phyloP scores from a whole-genome alignment of 2,113 vertebrate genomes.

The Scolopax mira region DNA sequence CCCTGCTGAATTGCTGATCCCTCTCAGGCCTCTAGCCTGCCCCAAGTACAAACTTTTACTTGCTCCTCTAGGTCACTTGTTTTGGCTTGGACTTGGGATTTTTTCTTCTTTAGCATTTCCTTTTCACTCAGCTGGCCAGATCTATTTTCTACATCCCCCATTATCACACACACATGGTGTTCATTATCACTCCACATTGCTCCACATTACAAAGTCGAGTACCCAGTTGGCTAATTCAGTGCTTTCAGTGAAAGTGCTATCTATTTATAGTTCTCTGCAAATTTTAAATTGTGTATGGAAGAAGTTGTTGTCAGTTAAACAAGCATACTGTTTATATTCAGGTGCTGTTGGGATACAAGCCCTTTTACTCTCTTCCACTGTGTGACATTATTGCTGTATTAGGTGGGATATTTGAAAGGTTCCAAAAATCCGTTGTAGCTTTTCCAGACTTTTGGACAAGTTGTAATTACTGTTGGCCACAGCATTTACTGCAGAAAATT shows the following conservation, averaged over 20 bases:
- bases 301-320: conserved; percentile 54
- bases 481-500: neutral
- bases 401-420: neutral
- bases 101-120: conserved; percentile 61
- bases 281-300: neutral
- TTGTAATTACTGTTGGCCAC: neutral
- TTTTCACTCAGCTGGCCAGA: conserved; percentile 58
- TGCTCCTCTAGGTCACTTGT: conserved; percentile 37
- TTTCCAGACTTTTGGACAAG: conserved; percentile 26
- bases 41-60: conserved; percentile 8
- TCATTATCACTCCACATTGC: conserved; percentile 74
- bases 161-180: conserved; percentile 74
- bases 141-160: conserved; percentile 63
- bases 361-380: neutral
- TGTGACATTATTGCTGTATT: neutral
- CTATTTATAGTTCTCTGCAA: conserved; percentile 57
- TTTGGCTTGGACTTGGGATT: conserved; percentile 50
- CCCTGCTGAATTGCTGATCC: conserved; percentile 58
- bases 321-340: conserved; percentile 24
- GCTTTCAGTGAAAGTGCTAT: conserved; percentile 63
- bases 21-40: neutral
- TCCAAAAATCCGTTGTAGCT: neutral
- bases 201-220: conserved; percentile 59
- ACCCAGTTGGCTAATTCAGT: conserved; percentile 68
- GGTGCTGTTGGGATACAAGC: conserved; percentile 38